Conservation (phyloP, 2,113 vertebrate species). For the Stegastes partitus region DNA sequence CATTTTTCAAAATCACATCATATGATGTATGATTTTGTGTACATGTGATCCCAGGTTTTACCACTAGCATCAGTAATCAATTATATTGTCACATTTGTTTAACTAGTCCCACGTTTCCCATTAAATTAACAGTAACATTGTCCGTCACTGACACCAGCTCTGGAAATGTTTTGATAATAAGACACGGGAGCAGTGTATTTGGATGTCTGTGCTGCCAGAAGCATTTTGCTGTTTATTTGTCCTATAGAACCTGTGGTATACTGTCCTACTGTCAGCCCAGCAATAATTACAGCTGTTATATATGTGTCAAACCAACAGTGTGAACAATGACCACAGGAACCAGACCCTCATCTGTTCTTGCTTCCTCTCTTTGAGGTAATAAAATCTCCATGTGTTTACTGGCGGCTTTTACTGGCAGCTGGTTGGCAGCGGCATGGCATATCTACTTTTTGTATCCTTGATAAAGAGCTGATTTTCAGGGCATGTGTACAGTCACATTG, state of each 20-base stretch:
- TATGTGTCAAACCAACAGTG: constrained; percentile 14
- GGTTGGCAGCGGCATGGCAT: neutral
- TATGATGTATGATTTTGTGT: no score
- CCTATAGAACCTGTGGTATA: neutral
- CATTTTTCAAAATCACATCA: no score
- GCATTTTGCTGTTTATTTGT: neutral
- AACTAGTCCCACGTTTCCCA: no score
- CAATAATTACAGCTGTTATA: constrained; percentile 12
- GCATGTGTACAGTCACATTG: neutral
- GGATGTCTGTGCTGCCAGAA: neutral
- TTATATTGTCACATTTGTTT: no score
- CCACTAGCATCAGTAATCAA: no score
- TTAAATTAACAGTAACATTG: no score
- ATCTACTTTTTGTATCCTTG: constrained; percentile 6
- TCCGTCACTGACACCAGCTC: neutral
- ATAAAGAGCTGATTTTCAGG: constrained; percentile 6
- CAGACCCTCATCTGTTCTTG: constrained; percentile 22
- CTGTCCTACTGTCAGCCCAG: neutral
- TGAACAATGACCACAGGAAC: constrained; percentile 8
- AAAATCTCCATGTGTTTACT: constrained; percentile 53
- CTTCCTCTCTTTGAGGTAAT: constrained; percentile 44
- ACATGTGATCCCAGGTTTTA: no score
- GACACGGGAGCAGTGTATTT: neutral
- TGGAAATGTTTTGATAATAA: neutral
- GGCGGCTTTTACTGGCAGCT: neutral